A percentile compares a stretch with the other conserved stretches of the same genome.
phyloP scores from a whole-genome alignment of 2,113 vertebrate species.

The Brachirus orientalis region DNA sequence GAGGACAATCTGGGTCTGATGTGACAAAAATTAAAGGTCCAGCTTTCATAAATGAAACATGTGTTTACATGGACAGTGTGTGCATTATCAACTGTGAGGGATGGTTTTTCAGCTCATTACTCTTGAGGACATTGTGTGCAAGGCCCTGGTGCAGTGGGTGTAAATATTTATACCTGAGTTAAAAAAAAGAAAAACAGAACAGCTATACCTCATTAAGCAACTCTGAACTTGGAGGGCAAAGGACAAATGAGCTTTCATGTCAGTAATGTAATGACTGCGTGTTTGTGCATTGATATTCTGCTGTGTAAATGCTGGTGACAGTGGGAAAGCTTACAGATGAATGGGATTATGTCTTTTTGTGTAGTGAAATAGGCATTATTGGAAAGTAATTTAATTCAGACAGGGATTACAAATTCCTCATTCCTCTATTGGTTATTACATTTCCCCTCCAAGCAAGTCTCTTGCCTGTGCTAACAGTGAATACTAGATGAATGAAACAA shows the following conservation, averaged over 20 bases:
- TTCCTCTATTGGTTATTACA: slow-evolving; percentile 62
- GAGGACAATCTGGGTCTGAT: not conserved
- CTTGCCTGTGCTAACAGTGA: slow-evolving; percentile 39
- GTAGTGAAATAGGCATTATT: slow-evolving; percentile 73
- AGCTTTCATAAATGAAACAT: slow-evolving; percentile 9
- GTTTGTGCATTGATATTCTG: slow-evolving; percentile 58
- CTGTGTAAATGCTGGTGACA: slow-evolving; percentile 51
- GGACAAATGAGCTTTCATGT: slow-evolving; percentile 61
- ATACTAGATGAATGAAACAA: slow-evolving; percentile 20
- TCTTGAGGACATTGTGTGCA: slow-evolving; percentile 38
- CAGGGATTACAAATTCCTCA: slow-evolving; percentile 67
- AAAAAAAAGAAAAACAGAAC: slow-evolving; percentile 21
- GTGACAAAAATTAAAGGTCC: slow-evolving; percentile 23
- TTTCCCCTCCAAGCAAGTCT: slow-evolving; percentile 55
- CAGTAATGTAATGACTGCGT: slow-evolving; percentile 57
- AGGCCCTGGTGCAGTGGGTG: slow-evolving; percentile 52
- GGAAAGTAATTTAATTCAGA: slow-evolving; percentile 72
- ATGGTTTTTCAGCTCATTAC: slow-evolving; percentile 66
- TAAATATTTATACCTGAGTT: slow-evolving; percentile 63
- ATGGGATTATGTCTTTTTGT: slow-evolving; percentile 69
- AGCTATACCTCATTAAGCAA: slow-evolving; percentile 55
- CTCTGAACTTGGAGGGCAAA: slow-evolving; percentile 61
- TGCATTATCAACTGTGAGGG: slow-evolving; percentile 59
- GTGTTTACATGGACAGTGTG: slow-evolving; percentile 36
- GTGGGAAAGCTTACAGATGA: slow-evolving; percentile 62